Percentiles rank a stretch among this genome's conserved stretches.
These are phyloP conservation scores for Biston stratarius DNA, from an alignment of 2,888 invertebrate species.

Conservation along the genomic window DNA sequence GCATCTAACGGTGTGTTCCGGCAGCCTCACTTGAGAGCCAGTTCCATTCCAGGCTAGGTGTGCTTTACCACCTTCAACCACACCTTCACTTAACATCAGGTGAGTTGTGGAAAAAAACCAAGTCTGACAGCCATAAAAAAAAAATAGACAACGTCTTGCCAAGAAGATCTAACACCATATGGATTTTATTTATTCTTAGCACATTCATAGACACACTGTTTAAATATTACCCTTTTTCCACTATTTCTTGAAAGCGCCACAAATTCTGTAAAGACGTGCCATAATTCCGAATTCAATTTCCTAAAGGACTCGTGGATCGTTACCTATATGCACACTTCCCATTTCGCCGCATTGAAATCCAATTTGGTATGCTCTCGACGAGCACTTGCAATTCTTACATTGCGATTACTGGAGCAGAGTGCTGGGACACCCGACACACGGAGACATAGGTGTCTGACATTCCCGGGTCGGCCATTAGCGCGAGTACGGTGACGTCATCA, in stretches of 20 bases:
- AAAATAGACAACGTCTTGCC: no score
- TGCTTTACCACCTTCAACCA: no score
- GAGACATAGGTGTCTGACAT: slow-evolving; percentile 28
- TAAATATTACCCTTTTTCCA: neutral
- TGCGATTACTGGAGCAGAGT: slow-evolving; percentile 34
- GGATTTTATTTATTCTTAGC: no score
- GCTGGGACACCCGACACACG: slow-evolving; percentile 18
- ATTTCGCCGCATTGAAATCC: slow-evolving; percentile 46
- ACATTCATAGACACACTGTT: neutral
- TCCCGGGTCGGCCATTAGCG: slow-evolving; percentile 63
- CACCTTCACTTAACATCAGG: no score
- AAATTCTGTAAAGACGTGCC: slow-evolving; percentile 24
- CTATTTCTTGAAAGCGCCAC: slow-evolving; percentile 9
- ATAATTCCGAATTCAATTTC: slow-evolving; percentile 45
- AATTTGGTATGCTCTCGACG: slow-evolving; percentile 44
- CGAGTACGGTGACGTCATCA: slow-evolving; percentile 67
- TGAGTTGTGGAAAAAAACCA: no score
- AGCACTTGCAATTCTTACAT: slow-evolving; percentile 38
- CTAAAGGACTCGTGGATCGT: slow-evolving; percentile 39
- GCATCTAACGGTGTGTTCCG: no score
- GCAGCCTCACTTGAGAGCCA: no score
- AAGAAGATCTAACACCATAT: no score
- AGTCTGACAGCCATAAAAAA: no score
- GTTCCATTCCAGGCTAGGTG: no score
- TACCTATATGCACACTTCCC: slow-evolving; percentile 37